These are phyloP conservation scores for Hassar affinis DNA, from an alignment of 2,113 vertebrate genomes.

Conservation along the genomic window DNA sequence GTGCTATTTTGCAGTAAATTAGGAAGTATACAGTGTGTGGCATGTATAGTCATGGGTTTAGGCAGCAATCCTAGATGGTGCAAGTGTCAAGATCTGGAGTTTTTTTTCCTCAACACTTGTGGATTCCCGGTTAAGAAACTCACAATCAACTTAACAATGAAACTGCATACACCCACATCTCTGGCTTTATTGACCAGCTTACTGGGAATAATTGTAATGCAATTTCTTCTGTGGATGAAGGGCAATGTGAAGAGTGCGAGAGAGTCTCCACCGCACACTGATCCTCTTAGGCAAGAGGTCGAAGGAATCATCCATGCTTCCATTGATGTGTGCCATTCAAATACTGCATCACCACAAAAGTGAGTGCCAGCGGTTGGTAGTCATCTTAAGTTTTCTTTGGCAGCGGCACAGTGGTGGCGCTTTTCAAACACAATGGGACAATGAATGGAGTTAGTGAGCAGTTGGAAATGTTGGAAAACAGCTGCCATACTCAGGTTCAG, in stretches of 20 bases:
- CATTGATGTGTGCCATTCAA: slow-evolving; percentile 35
- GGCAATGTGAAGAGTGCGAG: neutral
- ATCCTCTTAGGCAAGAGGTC: slow-evolving; percentile 23
- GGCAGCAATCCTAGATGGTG: neutral
- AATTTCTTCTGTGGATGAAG: slow-evolving; percentile 14
- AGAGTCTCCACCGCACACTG: slow-evolving; percentile 5
- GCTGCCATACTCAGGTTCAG: slow-evolving; percentile 14
- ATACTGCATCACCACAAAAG: slow-evolving; percentile 31
- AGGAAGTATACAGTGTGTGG: neutral
- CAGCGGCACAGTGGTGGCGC: slow-evolving; percentile 14
- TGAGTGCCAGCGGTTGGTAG: slow-evolving; percentile 32
- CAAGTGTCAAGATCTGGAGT: neutral
- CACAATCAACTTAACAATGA: slow-evolving; percentile 5
- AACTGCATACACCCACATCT: slow-evolving; percentile 1
- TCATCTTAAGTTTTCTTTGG: slow-evolving; percentile 37
- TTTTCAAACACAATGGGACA: slow-evolving; percentile 31
- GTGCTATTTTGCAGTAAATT: neutral
- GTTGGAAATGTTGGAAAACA: slow-evolving; percentile 39
- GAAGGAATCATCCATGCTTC: slow-evolving; percentile 8
- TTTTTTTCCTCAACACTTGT: neutral
- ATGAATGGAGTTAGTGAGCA: slow-evolving; percentile 32
- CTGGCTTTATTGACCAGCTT: slow-evolving; percentile 31
- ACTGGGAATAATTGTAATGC: slow-evolving; percentile 27
- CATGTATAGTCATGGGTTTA: neutral
- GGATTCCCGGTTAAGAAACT: slow-evolving; percentile 1